Conservation (phyloP, 2,797 vertebrate species). For the Cossypha polioptera region DNA sequence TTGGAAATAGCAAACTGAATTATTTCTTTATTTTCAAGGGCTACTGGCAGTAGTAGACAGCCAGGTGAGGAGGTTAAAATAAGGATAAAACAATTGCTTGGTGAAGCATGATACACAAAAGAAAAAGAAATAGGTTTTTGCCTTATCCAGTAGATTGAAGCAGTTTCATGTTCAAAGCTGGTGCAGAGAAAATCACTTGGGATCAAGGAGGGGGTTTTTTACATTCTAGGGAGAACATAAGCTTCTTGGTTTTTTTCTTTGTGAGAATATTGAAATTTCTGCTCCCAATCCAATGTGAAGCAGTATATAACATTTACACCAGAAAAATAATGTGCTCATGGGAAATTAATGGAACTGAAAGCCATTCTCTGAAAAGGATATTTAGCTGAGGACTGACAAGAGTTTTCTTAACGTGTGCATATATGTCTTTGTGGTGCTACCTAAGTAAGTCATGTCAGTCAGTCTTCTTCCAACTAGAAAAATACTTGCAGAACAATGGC, state of each 20-base stretch:
- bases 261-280: neutral
- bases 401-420: neutral
- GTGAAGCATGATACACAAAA: neutral
- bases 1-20: neutral
- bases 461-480: neutral
- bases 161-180: neutral
- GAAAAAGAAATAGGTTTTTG: neutral
- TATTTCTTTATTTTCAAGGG: neutral
- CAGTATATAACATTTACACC: neutral
- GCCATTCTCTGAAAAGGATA: neutral
- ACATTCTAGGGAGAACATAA: neutral
- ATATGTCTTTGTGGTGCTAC: neutral
- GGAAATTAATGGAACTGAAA: neutral
- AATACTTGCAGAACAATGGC: neutral
- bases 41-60: neutral
- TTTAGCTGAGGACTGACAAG: neutral
- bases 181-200: neutral
- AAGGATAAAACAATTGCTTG: neutral
- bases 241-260: neutral
- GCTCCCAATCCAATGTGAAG: neutral
- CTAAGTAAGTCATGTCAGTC: neutral
- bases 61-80: conserved; percentile 5
- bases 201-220: neutral
- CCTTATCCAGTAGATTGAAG: neutral
- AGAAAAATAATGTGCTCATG: neutral